Conservation (phyloP, 2,888 invertebrate species). For the Synergus laeviventris region DNA sequence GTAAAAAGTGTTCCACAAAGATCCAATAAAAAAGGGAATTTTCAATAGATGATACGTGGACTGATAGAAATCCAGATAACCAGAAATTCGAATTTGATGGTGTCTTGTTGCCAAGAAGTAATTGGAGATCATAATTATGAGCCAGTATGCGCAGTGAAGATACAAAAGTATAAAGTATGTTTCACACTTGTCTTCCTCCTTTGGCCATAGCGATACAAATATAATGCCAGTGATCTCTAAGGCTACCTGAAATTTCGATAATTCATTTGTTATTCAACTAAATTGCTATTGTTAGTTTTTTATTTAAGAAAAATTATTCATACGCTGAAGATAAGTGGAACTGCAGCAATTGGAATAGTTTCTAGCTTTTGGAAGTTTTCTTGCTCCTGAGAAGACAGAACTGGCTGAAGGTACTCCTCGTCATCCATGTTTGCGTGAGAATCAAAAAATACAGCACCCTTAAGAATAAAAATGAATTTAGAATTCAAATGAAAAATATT, state of each 20-base stretch:
- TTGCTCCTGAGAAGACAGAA: constrained; percentile 66
- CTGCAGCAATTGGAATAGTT: constrained; percentile 64
- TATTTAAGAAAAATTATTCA: constrained; percentile 49
- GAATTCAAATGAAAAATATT: not conserved
- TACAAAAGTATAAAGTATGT: constrained; percentile 73
- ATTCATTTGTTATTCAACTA: not conserved
- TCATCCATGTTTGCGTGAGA: constrained; percentile 70
- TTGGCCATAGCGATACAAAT: constrained; percentile 70
- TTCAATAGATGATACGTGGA: constrained; percentile 79
- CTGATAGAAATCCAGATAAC: constrained; percentile 84
- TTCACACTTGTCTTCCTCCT: constrained; percentile 70
- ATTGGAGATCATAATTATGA: constrained; percentile 72
- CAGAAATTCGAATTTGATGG: constrained; percentile 80
- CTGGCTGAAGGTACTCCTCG: constrained; percentile 70
- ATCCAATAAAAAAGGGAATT: constrained; percentile 81
- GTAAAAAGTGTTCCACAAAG: constrained; percentile 77
- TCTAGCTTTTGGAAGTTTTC: constrained; percentile 67
- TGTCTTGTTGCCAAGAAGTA: constrained; percentile 80
- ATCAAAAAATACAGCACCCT: constrained; percentile 70
- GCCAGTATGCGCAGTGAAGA: constrained; percentile 71
- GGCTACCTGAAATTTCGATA: constrained; percentile 61
- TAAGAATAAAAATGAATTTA: not conserved
- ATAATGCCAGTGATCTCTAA: constrained; percentile 70
- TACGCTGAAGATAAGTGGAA: constrained; percentile 68
- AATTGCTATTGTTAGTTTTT: not conserved